These are phyloP conservation scores for Drosophila fulvimacula DNA, from an alignment of 2,888 invertebrate species.

Conservation along the genomic window DNA sequence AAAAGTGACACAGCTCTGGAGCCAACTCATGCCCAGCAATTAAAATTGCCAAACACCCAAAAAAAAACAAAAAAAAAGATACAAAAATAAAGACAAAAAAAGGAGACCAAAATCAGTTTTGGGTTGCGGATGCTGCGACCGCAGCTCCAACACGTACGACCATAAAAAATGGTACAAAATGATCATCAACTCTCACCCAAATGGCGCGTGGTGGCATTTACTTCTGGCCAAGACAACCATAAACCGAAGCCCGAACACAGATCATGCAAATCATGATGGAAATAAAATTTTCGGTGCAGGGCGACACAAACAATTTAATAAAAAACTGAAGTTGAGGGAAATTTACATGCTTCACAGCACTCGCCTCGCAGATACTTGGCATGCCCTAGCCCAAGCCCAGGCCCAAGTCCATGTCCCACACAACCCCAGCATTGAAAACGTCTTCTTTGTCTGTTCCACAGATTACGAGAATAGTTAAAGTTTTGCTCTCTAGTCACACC, in stretches of 20 bases:
- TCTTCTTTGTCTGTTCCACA: slow-evolving; percentile 71
- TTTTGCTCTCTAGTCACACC: slow-evolving; percentile 26
- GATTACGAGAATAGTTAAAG: slow-evolving; percentile 55
- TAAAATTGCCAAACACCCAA: slow-evolving; percentile 38
- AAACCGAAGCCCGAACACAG: slow-evolving; percentile 34
- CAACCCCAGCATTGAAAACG: slow-evolving; percentile 31
- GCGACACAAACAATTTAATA: slow-evolving; percentile 80
- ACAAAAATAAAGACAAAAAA: neutral
- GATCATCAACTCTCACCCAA: slow-evolving; percentile 39
- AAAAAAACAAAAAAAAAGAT: neutral
- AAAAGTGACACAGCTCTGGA: slow-evolving; percentile 33
- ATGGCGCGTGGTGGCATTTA: slow-evolving; percentile 36
- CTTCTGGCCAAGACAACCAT: slow-evolving; percentile 13
- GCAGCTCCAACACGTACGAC: slow-evolving; percentile 40
- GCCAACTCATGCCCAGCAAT: slow-evolving; percentile 41
- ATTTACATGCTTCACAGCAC: slow-evolving; percentile 71
- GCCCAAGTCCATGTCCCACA: neutral
- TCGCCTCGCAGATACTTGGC: slow-evolving; percentile 57
- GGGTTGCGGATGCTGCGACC: slow-evolving; percentile 10
- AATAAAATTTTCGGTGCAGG: slow-evolving; percentile 68
- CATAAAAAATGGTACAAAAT: slow-evolving; percentile 52
- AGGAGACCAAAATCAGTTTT: slow-evolving; percentile 6
- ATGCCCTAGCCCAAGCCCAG: slow-evolving; percentile 15
- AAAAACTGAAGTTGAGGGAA: slow-evolving; percentile 72
- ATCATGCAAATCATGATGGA: slow-evolving; percentile 76